Percentiles rank a stretch among this genome's conserved stretches.
These are phyloP conservation scores for Octomys mimax DNA, from an alignment of 2,797 vertebrate genomes.

Conservation along the genomic window DNA sequence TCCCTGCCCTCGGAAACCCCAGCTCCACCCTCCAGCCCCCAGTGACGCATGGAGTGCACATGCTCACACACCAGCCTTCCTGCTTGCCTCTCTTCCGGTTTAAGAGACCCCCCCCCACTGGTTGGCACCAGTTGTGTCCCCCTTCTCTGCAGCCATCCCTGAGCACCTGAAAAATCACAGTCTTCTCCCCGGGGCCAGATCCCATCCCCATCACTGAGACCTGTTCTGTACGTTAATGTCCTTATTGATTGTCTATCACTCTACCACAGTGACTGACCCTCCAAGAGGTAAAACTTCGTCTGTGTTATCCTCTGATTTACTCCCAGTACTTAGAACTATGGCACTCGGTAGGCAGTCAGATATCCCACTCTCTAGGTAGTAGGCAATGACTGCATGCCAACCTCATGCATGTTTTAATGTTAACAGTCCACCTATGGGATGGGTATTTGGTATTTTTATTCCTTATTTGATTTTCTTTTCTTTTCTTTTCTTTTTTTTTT, in stretches of 20 bases:
- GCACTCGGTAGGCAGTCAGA: background rate
- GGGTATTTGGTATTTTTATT: background rate
- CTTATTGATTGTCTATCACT: background rate
- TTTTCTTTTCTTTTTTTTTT: no score
- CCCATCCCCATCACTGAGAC: accelerated
- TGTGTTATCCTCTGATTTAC: background rate
- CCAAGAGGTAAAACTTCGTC: background rate
- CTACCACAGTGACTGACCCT: accelerated
- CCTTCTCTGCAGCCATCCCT: background rate
- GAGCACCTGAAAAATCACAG: background rate
- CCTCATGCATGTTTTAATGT: background rate
- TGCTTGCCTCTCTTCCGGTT: background rate
- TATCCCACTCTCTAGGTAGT: background rate
- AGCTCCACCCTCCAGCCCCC: background rate
- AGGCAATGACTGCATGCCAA: background rate
- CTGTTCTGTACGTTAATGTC: background rate
- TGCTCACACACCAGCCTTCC: background rate
- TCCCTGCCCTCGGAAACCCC: background rate
- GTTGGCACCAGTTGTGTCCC: background rate
- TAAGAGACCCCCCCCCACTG: background rate
- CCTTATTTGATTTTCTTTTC: background rate
- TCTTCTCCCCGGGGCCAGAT: accelerated
- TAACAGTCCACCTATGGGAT: background rate
- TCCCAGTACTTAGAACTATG: background rate
- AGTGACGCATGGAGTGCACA: background rate